Evolutionary conservation across 2,888 invertebrate genomes (phyloP).

Genomic region (Campoplex capitator): DNA sequence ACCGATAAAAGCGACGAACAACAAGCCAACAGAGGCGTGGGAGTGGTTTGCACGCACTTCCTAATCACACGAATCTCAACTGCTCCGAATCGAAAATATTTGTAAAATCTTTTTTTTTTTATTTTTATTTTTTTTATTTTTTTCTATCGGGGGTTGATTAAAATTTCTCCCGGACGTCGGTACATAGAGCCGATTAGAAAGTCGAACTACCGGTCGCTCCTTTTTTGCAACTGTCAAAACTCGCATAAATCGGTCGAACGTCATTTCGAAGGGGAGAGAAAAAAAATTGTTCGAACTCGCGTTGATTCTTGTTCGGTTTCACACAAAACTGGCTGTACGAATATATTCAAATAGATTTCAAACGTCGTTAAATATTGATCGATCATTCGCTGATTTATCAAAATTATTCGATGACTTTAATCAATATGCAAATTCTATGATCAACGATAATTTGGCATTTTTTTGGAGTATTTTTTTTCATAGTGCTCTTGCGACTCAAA

Average conservation of each 20-base stretch:
- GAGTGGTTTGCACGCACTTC: conserved; percentile 14
- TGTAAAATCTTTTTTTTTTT: background rate
- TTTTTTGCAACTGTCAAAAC: conserved; percentile 5
- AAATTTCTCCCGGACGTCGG: background rate
- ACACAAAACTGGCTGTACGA: background rate
- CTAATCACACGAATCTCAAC: conserved; percentile 14
- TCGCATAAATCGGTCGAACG: background rate
- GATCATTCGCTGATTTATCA: background rate
- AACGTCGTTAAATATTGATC: background rate
- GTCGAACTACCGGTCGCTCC: conserved; percentile 9
- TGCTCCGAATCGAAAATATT: background rate
- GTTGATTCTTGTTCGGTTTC: background rate
- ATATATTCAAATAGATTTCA: background rate
- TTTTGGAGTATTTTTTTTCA: background rate
- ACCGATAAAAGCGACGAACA: conserved; percentile 32
- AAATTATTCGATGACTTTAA: background rate
- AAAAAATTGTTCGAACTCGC: background rate
- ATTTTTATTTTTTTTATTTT: background rate
- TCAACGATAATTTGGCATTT: background rate
- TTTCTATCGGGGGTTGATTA: conserved; percentile 8
- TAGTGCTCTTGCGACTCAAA: background rate
- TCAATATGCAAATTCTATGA: background rate
- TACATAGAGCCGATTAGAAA: conserved; percentile 20
- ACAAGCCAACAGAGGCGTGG: conserved; percentile 35
- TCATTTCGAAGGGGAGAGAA: background rate